Percentiles rank a stretch among this genome's conserved stretches.
These are phyloP conservation scores for Zaprionus lineosus DNA, from an alignment of 2,888 invertebrate genomes.

Conservation along the genomic window DNA sequence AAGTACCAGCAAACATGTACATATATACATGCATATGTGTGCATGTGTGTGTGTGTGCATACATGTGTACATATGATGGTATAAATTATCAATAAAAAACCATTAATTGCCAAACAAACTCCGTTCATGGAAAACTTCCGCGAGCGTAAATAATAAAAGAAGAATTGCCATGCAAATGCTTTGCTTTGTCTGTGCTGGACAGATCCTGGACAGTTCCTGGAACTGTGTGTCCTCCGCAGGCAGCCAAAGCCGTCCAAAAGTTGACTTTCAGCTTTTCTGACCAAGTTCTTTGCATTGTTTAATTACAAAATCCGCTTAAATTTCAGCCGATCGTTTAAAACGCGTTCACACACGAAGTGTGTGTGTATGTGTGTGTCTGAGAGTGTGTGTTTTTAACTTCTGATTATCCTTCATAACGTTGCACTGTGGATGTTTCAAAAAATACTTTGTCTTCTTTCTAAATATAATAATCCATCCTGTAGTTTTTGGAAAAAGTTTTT, in stretches of 20 bases:
- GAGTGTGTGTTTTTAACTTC: not conserved
- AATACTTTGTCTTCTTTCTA: too few relatives aligned
- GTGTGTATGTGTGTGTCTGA: conserved; percentile 1
- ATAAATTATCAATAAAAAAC: conserved; percentile 44
- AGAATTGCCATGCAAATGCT: not conserved
- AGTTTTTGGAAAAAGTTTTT: too few relatives aligned
- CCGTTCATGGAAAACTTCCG: conserved; percentile 25
- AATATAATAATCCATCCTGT: too few relatives aligned
- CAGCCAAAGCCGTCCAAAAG: not conserved
- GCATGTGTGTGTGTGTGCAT: too few relatives aligned
- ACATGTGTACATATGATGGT: conserved; percentile 6
- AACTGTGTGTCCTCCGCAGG: not conserved
- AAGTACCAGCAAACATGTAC: conserved; percentile 1
- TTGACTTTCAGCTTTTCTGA: conserved; percentile 18
- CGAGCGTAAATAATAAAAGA: conserved; percentile 46
- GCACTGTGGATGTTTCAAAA: too few relatives aligned
- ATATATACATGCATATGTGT: not conserved
- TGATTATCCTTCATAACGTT: not conserved
- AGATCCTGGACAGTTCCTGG: not conserved
- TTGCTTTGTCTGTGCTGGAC: conserved; percentile 3
- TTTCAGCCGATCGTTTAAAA: not conserved
- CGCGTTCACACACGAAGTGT: not conserved
- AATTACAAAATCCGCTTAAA: conserved; percentile 23
- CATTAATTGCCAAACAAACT: conserved; percentile 62
- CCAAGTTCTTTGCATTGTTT: conserved; percentile 6